Percentiles rank a stretch among this genome's conserved stretches.
phyloP scores from a whole-genome alignment of 2,113 vertebrate genomes.

The Danionella cerebrum region DNA sequence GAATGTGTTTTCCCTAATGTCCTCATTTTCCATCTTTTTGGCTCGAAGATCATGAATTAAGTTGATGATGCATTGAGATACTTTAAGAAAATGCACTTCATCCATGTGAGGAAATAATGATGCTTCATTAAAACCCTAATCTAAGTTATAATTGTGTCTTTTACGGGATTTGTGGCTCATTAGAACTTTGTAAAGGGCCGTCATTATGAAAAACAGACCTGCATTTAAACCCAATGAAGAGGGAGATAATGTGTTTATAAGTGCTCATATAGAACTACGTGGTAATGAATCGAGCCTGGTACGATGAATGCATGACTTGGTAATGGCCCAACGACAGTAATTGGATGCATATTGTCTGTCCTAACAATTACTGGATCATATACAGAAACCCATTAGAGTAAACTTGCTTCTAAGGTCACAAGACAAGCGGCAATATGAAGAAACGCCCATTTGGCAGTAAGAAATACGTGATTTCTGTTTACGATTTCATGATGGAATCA shows the following conservation, averaged over 20 bases:
- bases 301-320: constrained; percentile 46
- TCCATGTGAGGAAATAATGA: constrained; percentile 21
- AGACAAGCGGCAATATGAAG: constrained; percentile 33
- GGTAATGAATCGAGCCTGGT: constrained; percentile 50
- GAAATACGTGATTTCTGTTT: constrained; percentile 25
- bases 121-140: constrained; percentile 5
- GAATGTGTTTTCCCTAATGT: not conserved
- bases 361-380: constrained; percentile 56
- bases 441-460: constrained; percentile 46
- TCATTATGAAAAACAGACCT: constrained; percentile 14
- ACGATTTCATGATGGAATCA: constrained; percentile 35
- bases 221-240: constrained; percentile 15
- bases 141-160: constrained; percentile 18
- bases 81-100: constrained; percentile 4
- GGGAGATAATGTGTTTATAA: constrained; percentile 27
- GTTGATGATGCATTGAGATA: constrained; percentile 6
- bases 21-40: not conserved
- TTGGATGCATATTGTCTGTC: constrained; percentile 61
- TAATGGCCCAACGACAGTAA: constrained; percentile 62
- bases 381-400: constrained; percentile 35
- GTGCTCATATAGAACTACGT: constrained; percentile 51
- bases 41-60: not conserved
- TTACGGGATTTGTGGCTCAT: constrained; percentile 22
- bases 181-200: not conserved
- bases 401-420: constrained; percentile 40